Conservation (phyloP, 2,888 invertebrate genomes). For the Drosophila cognata region DNA sequence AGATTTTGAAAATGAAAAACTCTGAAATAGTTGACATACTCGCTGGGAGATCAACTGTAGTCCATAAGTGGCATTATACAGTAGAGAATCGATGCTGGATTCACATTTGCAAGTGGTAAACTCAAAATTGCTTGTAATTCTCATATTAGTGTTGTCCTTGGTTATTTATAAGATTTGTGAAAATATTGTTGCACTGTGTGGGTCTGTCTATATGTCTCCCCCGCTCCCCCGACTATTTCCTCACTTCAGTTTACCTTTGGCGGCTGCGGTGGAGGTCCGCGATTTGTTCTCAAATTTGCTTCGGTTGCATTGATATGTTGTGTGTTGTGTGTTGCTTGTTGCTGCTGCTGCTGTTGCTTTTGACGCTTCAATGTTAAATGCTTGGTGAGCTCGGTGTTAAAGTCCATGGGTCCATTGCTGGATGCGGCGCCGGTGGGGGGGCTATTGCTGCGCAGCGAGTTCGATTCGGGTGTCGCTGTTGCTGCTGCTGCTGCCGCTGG, state of each 20-base stretch:
- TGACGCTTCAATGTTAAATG: slow-evolving; percentile 85
- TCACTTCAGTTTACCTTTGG: slow-evolving; percentile 84
- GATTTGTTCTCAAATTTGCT: slow-evolving; percentile 85
- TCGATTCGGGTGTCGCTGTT: slow-evolving; percentile 77
- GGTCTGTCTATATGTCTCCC: not conserved
- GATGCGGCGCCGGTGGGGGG: slow-evolving; percentile 48
- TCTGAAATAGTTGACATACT: not conserved
- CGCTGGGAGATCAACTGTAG: not conserved
- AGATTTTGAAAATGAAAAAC: not conserved
- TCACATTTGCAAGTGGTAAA: not conserved
- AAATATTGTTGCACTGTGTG: not conserved
- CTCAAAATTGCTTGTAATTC: not conserved
- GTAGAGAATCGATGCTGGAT: not conserved
- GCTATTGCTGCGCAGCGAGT: slow-evolving; percentile 66
- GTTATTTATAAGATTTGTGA: not conserved
- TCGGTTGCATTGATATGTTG: slow-evolving; percentile 83
- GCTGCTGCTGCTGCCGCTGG: slow-evolving; percentile 66
- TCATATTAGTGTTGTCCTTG: not conserved
- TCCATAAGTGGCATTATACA: not conserved
- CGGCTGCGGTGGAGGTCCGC: slow-evolving; percentile 93
- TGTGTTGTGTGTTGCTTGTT: slow-evolving; percentile 39
- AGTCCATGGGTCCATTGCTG: slow-evolving; percentile 83
- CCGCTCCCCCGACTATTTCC: not conserved
- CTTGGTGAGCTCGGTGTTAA: slow-evolving; percentile 84
- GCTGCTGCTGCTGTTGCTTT: slow-evolving; percentile 79